Evolutionary conservation across 64 coral and sea anemone genomes (phyloP), one percentile per base, ranked within the genome.

Genomic region (Dendrophyllia cribrosa): DNA sequence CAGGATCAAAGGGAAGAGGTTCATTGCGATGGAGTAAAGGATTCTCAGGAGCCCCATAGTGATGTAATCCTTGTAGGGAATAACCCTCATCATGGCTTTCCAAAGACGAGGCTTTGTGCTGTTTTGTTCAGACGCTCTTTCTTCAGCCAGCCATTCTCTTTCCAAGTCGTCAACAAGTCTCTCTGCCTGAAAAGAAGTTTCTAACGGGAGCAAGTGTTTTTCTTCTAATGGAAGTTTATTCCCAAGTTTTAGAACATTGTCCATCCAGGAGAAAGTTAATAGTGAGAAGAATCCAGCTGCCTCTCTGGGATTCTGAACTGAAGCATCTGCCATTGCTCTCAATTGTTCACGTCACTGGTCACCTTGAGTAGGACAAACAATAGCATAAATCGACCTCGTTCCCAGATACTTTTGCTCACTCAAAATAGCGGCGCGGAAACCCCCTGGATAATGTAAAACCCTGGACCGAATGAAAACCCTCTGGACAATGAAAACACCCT

Each of bases 191-290:
- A 68, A 65, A 7, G 50, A 61, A 3, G 51, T 9, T 59, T 69
- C 50, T 43, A 91, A 34, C 26, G 88, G 64, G 51, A 79, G 60
- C 16, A 93, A 24, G 58, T 96, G 90, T n/a, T 82, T 55, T 22
- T 96, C 86, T 6, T 87, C 71, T 34, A 96, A 77, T 21, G 86
- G 94, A 24, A 76, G 94, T 26, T 96, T 72, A 59, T 25, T 80
- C 1, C 94, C 94, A 7, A 79, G 59, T 59, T 58, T 91, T 3
- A 92, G 70, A 2, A 83, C 4, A 43, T 65, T 68, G 17, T 72
- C 74, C 49, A 96, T 76, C 94, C 94, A 96, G 58, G 65, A 76
- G 53, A 96, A 92, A 6, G 68, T 92, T 14, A 96, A 55, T 7
- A 70, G 22, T 9, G 94, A 92, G 4, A 88, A 11, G 15, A 82